Evolutionary conservation across 2,888 invertebrate species (phyloP), one percentile per base, ranked within the genome.

Genomic region (Iselma pallidipennis): DNA sequence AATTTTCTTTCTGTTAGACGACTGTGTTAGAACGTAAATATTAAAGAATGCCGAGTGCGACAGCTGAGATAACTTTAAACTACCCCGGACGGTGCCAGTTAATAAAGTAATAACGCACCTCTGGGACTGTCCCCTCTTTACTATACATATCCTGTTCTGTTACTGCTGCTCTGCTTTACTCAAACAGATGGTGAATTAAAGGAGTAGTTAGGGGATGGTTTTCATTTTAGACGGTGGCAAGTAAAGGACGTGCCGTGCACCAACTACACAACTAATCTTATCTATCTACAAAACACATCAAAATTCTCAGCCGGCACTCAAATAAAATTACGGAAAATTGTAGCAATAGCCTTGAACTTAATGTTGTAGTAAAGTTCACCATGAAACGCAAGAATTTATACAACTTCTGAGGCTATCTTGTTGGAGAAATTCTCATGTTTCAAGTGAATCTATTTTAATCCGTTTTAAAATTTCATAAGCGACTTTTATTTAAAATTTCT

Each of bases 21-120:
- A 68, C 73, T 67, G 68, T 68, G 60, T 4, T n/a, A n/a, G 68
- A 66, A 66, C 70, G 71, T 75, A 74, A 76, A 77, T 77, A 76
- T 75, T 74, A 75, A 74, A 75, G 71, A 74, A 71, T 70, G 74
- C 23, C 69, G 73, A 76, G 73, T 76, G 76, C 74, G 76, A 76
- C 77, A 74, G 74, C 73, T 71, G 74, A 77, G 78, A 79, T 78
- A 78, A 78, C 74, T 74, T 70, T 71, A 64, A 77, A 77, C 72
- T 72, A 72, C 75, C 72, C 75, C 74, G 73, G 74, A 72, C 76
- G 74, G 74, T 74, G 77, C 74, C 77, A 74, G 75, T 77, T 79
- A 77, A 79, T 79, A 77, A 78, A 78, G 78, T 77, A 77, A 78
- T 78, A 78, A 77, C 73, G 74, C 74, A 78, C 76, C 78, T 75